Evolutionary conservation across 2,113 vertebrate species (phyloP).

Genomic region (Labrus mixtus): DNA sequence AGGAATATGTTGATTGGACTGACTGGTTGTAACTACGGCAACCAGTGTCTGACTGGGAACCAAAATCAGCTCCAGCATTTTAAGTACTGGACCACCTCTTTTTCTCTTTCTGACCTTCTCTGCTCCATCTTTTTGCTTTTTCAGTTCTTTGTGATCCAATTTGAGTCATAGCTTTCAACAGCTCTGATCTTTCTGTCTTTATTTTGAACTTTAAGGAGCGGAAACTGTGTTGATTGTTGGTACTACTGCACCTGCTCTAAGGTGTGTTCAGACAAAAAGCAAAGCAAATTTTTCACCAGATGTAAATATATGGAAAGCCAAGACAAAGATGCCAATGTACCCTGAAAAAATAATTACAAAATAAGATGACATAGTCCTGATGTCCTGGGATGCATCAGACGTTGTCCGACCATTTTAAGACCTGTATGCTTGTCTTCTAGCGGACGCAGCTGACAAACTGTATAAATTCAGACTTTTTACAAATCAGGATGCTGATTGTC

Average conservation of each 20-base stretch:
- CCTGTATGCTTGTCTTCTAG: too few species aligned
- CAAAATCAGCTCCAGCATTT: background rate
- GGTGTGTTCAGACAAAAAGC: background rate
- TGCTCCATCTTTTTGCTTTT: background rate
- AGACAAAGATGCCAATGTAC: background rate
- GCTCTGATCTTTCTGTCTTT: background rate
- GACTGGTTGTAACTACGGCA: slow-evolving; percentile 60
- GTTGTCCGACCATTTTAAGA: too few species aligned
- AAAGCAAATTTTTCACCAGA: too few species aligned
- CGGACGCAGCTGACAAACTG: too few species aligned
- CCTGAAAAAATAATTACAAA: background rate
- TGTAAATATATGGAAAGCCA: background rate
- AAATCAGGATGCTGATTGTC: too few species aligned
- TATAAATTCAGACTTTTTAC: too few species aligned
- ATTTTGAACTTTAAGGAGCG: background rate
- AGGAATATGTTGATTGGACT: slow-evolving; percentile 61
- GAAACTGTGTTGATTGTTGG: too few species aligned
- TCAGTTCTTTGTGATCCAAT: background rate
- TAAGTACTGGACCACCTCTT: background rate
- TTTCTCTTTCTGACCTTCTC: background rate
- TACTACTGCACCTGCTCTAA: too few species aligned
- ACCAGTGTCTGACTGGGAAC: slow-evolving; percentile 9
- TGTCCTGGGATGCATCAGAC: too few species aligned
- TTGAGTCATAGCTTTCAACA: background rate
- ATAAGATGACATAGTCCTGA: too few species aligned